Conservation (phyloP, 1,140 invertebrate species). For the Subanguina moxae region DNA sequence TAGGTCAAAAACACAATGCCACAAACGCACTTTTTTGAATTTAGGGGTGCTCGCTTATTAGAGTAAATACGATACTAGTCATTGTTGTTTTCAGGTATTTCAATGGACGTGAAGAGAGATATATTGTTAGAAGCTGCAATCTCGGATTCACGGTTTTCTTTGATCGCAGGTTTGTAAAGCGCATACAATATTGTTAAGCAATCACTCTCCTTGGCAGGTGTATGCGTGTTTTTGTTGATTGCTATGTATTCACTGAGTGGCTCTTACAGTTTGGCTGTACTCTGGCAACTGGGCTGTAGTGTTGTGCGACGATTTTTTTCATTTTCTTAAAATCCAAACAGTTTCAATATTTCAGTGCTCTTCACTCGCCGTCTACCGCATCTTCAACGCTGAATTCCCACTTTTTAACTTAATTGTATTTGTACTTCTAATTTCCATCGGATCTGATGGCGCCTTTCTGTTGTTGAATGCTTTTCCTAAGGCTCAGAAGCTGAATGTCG, state of each 20-base stretch:
- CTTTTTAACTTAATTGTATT: slow-evolving; percentile 57
- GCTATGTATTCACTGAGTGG: slow-evolving; percentile 20
- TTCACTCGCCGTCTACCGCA: slow-evolving; percentile 24
- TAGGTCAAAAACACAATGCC: too few relatives aligned
- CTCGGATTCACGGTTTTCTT: slow-evolving; percentile 33
- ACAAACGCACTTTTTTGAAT: too few relatives aligned
- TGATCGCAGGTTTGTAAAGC: slow-evolving; percentile 42
- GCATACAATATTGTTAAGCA: too few relatives aligned
- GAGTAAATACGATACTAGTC: too few relatives aligned
- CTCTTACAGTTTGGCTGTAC: slow-evolving; percentile 34
- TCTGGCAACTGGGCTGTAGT: slow-evolving; percentile 31
- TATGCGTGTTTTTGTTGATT: background rate
- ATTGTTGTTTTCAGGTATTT: slow-evolving; percentile 36
- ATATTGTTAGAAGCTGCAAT: slow-evolving; percentile 41
- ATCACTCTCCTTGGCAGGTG: slow-evolving; percentile 14
- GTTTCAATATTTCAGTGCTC: background rate
- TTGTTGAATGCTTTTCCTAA: slow-evolving; percentile 46
- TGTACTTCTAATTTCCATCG: slow-evolving; percentile 54
- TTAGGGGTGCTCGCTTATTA: too few relatives aligned
- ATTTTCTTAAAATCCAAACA: too few relatives aligned
- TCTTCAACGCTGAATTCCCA: slow-evolving; percentile 53
- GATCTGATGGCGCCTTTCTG: slow-evolving; percentile 57
- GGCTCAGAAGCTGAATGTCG: slow-evolving; percentile 27
- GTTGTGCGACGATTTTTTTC: background rate
- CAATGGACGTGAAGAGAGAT: slow-evolving; percentile 40